Percentiles rank a stretch among this genome's conserved stretches.
These are phyloP conservation scores for Ophraella communa DNA, from an alignment of 2,888 invertebrate genomes.

Conservation along the genomic window DNA sequence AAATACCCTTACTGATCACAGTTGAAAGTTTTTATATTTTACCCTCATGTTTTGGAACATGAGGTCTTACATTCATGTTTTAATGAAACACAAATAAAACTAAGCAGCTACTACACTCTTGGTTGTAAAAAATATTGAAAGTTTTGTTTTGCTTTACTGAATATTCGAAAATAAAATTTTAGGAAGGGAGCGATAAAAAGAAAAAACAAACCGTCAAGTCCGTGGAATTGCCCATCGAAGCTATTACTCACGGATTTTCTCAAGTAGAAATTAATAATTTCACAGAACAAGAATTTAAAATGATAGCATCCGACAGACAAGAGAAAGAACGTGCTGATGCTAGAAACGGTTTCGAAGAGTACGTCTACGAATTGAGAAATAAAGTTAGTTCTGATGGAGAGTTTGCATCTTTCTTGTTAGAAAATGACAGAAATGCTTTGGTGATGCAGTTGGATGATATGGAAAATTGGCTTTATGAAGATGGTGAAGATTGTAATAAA, in stretches of 20 bases:
- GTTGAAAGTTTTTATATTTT: too few relatives aligned
- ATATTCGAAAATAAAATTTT: conserved; percentile 20
- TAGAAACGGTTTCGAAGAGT: conserved; percentile 97
- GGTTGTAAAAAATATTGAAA: too few relatives aligned
- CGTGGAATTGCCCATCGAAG: conserved; percentile 84
- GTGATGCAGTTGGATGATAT: conserved; percentile 78
- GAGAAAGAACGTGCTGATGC: conserved; percentile 96
- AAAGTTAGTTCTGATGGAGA: conserved; percentile 73
- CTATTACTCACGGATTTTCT: conserved; percentile 74
- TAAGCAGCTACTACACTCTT: too few relatives aligned
- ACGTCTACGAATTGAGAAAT: conserved; percentile 94
- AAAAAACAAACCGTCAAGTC: conserved; percentile 83
- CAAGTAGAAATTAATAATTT: conserved; percentile 75
- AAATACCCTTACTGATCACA: too few relatives aligned
- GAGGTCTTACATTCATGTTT: too few relatives aligned
- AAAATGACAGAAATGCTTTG: conserved; percentile 70
- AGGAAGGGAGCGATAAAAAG: conserved; percentile 67
- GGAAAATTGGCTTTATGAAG: conserved; percentile 97
- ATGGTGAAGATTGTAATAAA: conserved; percentile 88
- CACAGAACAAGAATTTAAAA: conserved; percentile 69
- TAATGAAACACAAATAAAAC: too few relatives aligned
- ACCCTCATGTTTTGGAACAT: too few relatives aligned
- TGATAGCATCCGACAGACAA: conserved; percentile 77
- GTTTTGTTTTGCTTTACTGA: too few relatives aligned
- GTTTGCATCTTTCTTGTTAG: conserved; percentile 75